These are phyloP conservation scores for Lasiurus borealis DNA, from an alignment of 2,113 vertebrate species.

Conservation along the genomic window DNA sequence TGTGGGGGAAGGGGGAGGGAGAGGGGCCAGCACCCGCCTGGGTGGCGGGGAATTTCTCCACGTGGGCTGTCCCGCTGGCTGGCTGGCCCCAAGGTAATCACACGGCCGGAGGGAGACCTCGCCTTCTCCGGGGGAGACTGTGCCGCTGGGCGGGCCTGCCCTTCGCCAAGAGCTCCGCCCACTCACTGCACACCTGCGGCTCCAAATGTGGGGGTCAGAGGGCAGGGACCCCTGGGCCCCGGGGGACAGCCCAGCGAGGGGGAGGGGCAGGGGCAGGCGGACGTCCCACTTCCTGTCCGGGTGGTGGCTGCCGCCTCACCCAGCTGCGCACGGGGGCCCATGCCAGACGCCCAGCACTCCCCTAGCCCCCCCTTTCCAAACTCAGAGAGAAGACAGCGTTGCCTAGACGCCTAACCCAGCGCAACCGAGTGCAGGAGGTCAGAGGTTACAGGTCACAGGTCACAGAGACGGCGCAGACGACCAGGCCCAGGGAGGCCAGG, in stretches of 20 bases:
- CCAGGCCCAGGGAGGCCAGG: not conserved
- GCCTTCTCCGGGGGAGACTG: not conserved
- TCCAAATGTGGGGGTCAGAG: not conserved
- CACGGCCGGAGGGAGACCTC: not conserved
- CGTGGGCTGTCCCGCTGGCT: not conserved
- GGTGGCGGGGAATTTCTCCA: not conserved
- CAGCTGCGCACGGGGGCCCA: accelerated
- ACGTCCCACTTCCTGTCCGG: accelerated
- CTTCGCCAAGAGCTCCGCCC: not conserved
- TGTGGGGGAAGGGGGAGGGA: too few species aligned
- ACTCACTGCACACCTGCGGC: accelerated
- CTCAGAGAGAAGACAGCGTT: accelerated
- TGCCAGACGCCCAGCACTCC: accelerated
- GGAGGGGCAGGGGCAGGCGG: not conserved
- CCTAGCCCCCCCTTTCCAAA: accelerated
- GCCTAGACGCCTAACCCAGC: too few species aligned
- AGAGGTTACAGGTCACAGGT: not conserved
- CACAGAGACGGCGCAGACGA: too few species aligned
- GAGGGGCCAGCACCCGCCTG: too few species aligned
- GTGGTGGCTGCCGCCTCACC: accelerated
- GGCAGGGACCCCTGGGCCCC: not conserved
- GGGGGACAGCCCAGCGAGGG: not conserved
- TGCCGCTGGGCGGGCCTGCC: not conserved
- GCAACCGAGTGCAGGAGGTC: not conserved
- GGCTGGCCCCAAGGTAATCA: not conserved